Percentiles rank a stretch among this genome's conserved stretches.
phyloP scores from a whole-genome alignment of 2,888 invertebrate genomes.

The Dicranocentrus wangi region DNA sequence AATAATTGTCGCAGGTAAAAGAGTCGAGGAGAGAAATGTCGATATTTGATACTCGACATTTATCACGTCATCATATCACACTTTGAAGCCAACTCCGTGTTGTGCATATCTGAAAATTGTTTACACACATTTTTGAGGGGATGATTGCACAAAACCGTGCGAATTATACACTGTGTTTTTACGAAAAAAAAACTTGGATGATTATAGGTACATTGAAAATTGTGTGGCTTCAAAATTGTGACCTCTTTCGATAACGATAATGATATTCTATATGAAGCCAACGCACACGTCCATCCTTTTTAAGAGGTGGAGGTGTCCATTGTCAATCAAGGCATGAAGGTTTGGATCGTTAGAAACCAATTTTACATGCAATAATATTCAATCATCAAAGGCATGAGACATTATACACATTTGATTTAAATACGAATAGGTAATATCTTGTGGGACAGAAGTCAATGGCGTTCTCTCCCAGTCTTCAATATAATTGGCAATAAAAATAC shows the following conservation, averaged over 20 bases:
- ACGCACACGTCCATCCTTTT: not conserved
- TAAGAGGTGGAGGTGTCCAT: not conserved
- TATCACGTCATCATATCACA: not conserved
- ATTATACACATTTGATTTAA: not conserved
- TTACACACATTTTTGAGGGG: no score
- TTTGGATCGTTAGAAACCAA: not conserved
- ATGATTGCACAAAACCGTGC: no score
- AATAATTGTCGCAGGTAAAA: no score
- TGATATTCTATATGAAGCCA: not conserved
- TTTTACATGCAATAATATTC: no score
- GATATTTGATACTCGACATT: not conserved
- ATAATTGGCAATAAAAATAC: no score
- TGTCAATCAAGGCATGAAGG: constrained; percentile 29
- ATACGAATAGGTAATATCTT: no score
- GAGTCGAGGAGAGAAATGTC: not conserved
- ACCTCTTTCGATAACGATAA: constrained; percentile 2
- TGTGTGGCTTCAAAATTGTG: no score
- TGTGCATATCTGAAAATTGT: no score
- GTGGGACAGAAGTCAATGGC: constrained; percentile 8
- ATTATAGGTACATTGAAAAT: no score
- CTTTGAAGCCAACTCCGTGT: not conserved
- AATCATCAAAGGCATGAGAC: no score
- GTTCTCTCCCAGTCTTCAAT: not conserved
- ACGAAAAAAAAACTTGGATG: no score
- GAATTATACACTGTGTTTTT: not conserved